Percentiles rank a stretch among this genome's conserved stretches.
Evolutionary conservation across 2,113 vertebrate species (phyloP).

Genomic region (Paratilapia polleni): DNA sequence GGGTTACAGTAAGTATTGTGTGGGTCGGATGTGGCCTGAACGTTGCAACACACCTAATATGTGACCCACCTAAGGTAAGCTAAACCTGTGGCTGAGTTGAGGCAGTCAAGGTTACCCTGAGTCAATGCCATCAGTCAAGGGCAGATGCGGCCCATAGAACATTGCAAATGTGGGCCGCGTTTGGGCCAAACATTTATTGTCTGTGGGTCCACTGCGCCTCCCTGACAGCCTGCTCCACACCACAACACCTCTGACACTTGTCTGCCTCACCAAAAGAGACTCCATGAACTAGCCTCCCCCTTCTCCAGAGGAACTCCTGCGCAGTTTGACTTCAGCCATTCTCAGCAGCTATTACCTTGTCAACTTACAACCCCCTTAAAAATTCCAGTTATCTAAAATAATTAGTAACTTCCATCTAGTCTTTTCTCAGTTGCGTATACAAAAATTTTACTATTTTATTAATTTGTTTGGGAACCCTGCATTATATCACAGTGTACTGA

Average conservation of each 20-base stretch:
- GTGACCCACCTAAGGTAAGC: background rate
- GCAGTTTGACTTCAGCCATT: no score
- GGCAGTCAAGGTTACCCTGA: background rate
- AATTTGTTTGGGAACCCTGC: no score
- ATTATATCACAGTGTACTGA: no score
- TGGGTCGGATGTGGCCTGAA: background rate
- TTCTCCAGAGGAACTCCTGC: background rate
- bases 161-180: background rate
- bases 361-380: no score
- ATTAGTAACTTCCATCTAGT: no score
- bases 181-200: background rate
- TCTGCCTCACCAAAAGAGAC: background rate
- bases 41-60: background rate
- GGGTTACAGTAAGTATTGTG: background rate
- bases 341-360: background rate
- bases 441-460: no score
- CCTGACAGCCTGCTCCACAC: background rate
- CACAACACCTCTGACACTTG: background rate
- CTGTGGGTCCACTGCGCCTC: accelerated
- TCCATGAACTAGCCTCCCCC: background rate
- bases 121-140: background rate
- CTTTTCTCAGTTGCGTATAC: no score
- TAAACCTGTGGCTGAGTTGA: background rate
- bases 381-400: no score
- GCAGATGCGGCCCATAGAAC: background rate